Evolutionary conservation across 2,797 vertebrate genomes (phyloP), one percentile per base, ranked within the genome.

Genomic region (Rhinella marina): DNA sequence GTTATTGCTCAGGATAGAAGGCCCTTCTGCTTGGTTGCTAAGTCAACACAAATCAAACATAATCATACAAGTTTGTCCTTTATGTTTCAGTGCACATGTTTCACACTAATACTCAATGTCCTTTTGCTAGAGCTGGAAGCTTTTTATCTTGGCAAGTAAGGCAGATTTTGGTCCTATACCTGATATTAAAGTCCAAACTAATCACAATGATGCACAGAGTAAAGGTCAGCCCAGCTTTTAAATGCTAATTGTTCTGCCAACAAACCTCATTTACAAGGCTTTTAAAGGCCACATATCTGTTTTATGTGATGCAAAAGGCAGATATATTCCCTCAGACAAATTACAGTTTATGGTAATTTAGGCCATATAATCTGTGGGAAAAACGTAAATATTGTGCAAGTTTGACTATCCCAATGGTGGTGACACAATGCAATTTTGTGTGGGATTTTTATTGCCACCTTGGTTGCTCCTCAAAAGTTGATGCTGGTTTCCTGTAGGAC

Each of bases 181-280:
- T 92, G 92, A 92, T 93, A 92, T 92, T 93, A 94, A 94, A 94
- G 94, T 96, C 94, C 91, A 92, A 92, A 94, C 92, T 93, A 95
- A 96, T 97, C 97, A 96, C 94, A 93, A 92, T 94, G 94, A 96
- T 95, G 93, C 93, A 94, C 93, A 94, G 94, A 95, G 93, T 94
- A 96, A 97, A 98, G 96, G 97, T 97, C 96, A 97, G 93, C 93
- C 92, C 94, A 92, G 94, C 94, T 96, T 96, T 94, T 94, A 96
- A 96, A 97, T 96, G 96, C 95, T 97, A 96, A 97, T 97, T 97
- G 94, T 95, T 96, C 95, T 96, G 94, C 96, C 96, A 96, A 95
- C 91, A 94, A 92, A 96, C 95, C 96, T 97, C 94, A 96, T 96
- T 96, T 95, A 93, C 93, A 92, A 91, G 93, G 90, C 90, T 91